Base-by-base conservation (phyloP, 1,140 invertebrate species). In the Hyles vespertilio region DNA sequence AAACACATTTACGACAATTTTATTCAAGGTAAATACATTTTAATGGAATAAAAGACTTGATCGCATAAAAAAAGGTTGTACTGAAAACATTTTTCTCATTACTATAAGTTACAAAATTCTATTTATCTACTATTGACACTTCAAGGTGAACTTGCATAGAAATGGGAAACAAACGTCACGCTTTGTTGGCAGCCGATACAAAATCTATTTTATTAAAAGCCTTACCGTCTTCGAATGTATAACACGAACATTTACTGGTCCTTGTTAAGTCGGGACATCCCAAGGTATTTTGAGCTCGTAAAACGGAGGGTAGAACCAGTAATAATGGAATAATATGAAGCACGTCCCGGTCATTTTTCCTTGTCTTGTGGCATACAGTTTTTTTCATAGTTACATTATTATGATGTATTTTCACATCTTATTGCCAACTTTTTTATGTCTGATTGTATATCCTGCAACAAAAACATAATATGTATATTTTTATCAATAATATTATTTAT, bases 321-420 rank as follows among this genome's bases (percentile, higher is more conserved):
- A 88, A 72, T 79, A 87, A 75, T 72, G 75, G 77, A 75, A 86
- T 77, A 78, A 81, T 75, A 79, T 81, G 70, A 67, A 81, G 73
- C 72, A 78, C 68, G 69, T 77, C 68, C 49, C 71, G 64, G 61
- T 76, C 69, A 74, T 84, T 73, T 78, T 75, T 82, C 62, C 64
- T 76, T 62, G 72, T 76, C 70, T 72, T 70, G 61, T 60, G 74
- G 70, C 69, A 78, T 74, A 76, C 77, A 78, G 73, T 70, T 65
- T 74, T 83, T 87, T 80, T 85, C 84, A 87, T 86, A 84, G 65
- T 85, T 87, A 83, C 84, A 87, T 85, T 76, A 80, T 85, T 73
- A 68, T 72, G 52, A 34, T 44, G 66, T 67, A 69, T 68, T 71
- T 68, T 69, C 57, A 70, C 70, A 74, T 77, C 73, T 71, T 71